Percentiles rank a stretch among this genome's conserved stretches.
Evolutionary conservation across 1,140 invertebrate species (phyloP).

Genomic region (Zaprionus inermis): DNA sequence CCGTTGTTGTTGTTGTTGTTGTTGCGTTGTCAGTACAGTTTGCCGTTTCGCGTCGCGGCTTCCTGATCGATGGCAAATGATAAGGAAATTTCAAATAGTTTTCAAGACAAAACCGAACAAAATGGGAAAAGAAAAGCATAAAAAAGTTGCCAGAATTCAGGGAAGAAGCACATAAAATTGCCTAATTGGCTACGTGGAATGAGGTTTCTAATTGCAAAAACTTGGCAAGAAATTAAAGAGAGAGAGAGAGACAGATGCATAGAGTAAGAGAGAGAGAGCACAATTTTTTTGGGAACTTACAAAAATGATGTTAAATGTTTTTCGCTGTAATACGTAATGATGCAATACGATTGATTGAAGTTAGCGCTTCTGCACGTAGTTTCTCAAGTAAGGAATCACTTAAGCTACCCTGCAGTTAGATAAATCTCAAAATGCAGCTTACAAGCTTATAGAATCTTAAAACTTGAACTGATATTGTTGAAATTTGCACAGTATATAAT

Average conservation of each 20-base stretch:
- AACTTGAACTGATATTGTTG: too few relatives aligned
- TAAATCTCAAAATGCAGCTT: too few relatives aligned
- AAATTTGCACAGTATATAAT: too few relatives aligned
- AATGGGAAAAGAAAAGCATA: background rate
- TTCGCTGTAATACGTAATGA: background rate
- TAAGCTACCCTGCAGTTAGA: too few relatives aligned
- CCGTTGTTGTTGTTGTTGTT: constrained; percentile 7
- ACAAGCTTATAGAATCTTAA: too few relatives aligned
- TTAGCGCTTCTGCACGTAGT: too few relatives aligned
- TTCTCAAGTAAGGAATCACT: too few relatives aligned
- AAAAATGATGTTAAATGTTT: background rate
- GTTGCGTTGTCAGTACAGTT: constrained; percentile 57
- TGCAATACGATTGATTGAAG: too few relatives aligned
- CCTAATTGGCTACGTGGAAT: constrained; percentile 4
- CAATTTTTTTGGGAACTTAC: background rate
- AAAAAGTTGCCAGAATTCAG: background rate
- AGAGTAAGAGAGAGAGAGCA: background rate
- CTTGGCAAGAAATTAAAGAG: background rate
- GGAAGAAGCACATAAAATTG: background rate
- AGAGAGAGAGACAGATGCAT: rapidly evolving
- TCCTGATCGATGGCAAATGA: constrained; percentile 48
- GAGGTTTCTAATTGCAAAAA: constrained; percentile 7
- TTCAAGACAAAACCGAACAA: background rate
- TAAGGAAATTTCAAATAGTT: constrained; percentile 38
- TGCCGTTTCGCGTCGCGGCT: constrained; percentile 46